Conservation (phyloP, 2,888 invertebrate genomes). For the Eupithecia abbreviata region DNA sequence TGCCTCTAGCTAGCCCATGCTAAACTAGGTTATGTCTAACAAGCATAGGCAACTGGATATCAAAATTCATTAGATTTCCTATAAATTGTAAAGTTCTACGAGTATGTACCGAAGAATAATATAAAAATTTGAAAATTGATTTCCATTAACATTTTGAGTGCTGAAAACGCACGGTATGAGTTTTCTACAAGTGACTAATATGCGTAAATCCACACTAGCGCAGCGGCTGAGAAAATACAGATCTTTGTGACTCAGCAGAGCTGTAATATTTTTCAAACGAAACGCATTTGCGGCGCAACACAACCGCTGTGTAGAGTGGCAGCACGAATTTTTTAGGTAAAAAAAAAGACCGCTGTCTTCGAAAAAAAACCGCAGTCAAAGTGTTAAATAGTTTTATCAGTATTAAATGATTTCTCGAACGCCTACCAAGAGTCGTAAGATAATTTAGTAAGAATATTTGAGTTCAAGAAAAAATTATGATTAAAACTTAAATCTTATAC, state of each 20-base stretch:
- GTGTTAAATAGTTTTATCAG: not conserved
- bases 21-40: slow-evolving; percentile 26
- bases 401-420: not conserved
- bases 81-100: not conserved
- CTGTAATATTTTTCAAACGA: too few relatives aligned
- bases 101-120: not conserved
- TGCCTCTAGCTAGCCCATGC: slow-evolving; percentile 26
- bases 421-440: not conserved
- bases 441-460: not conserved
- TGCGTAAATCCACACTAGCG: too few relatives aligned
- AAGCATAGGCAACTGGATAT: not conserved
- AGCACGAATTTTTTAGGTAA: too few relatives aligned
- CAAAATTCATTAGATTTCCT: not conserved
- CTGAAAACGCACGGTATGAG: too few relatives aligned
- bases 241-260: too few relatives aligned
- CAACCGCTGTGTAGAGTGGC: too few relatives aligned
- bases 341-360: too few relatives aligned
- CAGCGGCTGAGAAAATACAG: too few relatives aligned
- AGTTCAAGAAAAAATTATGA: not conserved
- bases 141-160: too few relatives aligned
- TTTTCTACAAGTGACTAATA: too few relatives aligned
- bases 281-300: too few relatives aligned
- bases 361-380: too few relatives aligned
- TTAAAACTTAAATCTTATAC: not conserved
- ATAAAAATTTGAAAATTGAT: not conserved